Evolutionary conservation across 2,797 vertebrate species (phyloP).

Genomic region (Periparus ater): DNA sequence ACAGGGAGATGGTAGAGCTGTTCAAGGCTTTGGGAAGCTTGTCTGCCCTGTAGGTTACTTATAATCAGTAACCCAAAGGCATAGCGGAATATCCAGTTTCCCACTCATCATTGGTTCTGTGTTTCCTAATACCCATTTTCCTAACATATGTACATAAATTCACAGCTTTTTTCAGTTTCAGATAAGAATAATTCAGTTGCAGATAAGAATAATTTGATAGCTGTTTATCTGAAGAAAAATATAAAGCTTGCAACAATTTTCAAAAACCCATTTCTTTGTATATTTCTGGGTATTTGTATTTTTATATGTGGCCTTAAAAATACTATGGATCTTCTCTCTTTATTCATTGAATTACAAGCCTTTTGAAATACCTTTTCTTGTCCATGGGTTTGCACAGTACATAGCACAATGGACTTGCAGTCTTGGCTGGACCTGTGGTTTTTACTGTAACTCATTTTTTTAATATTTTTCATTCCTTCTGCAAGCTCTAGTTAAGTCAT

Average conservation of each 20-base stretch:
- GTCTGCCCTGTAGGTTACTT: not conserved
- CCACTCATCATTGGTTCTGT: not conserved
- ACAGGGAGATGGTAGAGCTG: fast-evolving
- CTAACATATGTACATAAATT: fast-evolving
- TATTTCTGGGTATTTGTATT: not conserved
- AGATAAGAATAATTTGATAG: not conserved
- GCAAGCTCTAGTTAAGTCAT: not conserved
- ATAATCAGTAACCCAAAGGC: not conserved
- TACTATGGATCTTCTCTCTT: not conserved
- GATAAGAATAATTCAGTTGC: not conserved
- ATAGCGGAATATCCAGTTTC: not conserved
- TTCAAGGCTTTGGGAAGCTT: not conserved
- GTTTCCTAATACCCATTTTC: not conserved
- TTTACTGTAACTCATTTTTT: not conserved
- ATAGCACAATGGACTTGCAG: not conserved
- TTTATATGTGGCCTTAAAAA: not conserved
- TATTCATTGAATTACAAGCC: not conserved
- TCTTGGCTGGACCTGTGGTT: not conserved
- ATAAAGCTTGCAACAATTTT: not conserved
- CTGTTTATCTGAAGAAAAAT: not conserved
- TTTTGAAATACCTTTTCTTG: not conserved
- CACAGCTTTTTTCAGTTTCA: not conserved
- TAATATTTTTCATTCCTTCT: not conserved
- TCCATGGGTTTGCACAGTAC: not conserved
- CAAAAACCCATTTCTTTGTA: not conserved